Evolutionary conservation across 2,797 vertebrate genomes (phyloP), one percentile per base, ranked within the genome.

Genomic region (Mareca strepera): DNA sequence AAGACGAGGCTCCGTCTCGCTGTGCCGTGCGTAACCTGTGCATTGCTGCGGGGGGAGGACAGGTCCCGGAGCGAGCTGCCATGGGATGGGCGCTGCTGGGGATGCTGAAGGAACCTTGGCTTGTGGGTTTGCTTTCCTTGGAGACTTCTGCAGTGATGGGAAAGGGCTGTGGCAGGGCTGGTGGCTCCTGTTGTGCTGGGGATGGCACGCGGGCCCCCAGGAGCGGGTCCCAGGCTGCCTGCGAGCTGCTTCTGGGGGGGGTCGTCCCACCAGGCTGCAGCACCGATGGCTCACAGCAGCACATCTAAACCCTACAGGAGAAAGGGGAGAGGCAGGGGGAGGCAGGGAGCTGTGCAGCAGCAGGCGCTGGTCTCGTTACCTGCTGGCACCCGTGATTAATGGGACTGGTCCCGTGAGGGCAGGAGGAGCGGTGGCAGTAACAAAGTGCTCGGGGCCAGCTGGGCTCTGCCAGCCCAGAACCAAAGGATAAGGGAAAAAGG

Each of bases 1-100:
- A 39, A 2, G 0, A 23, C 16, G 77, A 74, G 83, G 62, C 69
- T 62, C 66, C 68, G 70, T 64, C 44, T 22, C 33, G 33, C 31
- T 39, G 44, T 0, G 0, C 56, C 11, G 11, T 63, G 58, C 9
- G 0, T n/a, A 46, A 13, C 13, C 1, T 1, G 28, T 44, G 48
- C 28, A 37, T 7, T 53, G 84, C 79, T 56, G 86, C 0, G 0
- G 37, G 66, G 44, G 60, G 62, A 58, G 74, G 81, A 29, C 31
- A 2, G 39, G 11, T 17, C 92, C 62, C 2, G 13, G 55, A 56
- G 55, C 11, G 11, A 31, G 62, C 39, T 14, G 18, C 26, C 2
- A 4, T 63, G 39, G 37, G 60, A 20, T 1, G 14, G 50, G 26
- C 1, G 1, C 25, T 29, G 60, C 39, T 20, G 60, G 60, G 52